These are phyloP conservation scores for Helogale parvula DNA, from an alignment of 2,113 vertebrate species.

Conservation along the genomic window DNA sequence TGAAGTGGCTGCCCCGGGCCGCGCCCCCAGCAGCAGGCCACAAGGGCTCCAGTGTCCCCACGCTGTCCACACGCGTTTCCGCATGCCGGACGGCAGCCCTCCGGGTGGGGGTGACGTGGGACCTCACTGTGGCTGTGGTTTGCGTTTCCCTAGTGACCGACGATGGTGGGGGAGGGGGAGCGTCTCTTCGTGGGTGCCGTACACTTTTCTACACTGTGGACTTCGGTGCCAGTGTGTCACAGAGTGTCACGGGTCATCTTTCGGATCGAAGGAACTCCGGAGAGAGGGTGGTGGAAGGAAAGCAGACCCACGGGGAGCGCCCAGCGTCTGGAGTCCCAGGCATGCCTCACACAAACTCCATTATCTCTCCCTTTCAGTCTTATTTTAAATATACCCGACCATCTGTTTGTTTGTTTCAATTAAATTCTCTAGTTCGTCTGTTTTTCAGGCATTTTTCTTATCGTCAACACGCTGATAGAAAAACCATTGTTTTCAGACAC, in stretches of 20 bases:
- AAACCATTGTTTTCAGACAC: background rate
- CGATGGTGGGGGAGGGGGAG: background rate
- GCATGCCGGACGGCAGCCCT: rapidly evolving
- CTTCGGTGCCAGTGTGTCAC: background rate
- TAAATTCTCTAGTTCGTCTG: background rate
- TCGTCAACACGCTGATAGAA: background rate
- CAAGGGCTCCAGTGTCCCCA: rapidly evolving
- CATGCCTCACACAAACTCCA: background rate
- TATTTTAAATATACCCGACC: background rate
- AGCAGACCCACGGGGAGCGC: rapidly evolving
- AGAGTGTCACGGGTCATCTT: background rate
- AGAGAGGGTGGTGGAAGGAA: background rate
- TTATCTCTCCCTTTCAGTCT: background rate
- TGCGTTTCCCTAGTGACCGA: background rate
- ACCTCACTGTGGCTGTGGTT: background rate
- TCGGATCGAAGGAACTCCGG: background rate
- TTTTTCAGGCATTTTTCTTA: constrained; percentile 5
- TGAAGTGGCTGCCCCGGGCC: background rate
- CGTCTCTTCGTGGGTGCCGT: background rate
- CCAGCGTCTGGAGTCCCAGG: background rate
- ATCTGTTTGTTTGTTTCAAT: background rate
- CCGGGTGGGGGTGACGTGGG: rapidly evolving
- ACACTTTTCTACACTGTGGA: background rate
- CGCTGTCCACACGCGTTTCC: rapidly evolving
- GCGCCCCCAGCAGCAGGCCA: background rate